A percentile compares a stretch with the other conserved stretches of the same genome.
Conservation (phyloP, 2,113 vertebrate species). For the Thinocorus orbignyianus region DNA sequence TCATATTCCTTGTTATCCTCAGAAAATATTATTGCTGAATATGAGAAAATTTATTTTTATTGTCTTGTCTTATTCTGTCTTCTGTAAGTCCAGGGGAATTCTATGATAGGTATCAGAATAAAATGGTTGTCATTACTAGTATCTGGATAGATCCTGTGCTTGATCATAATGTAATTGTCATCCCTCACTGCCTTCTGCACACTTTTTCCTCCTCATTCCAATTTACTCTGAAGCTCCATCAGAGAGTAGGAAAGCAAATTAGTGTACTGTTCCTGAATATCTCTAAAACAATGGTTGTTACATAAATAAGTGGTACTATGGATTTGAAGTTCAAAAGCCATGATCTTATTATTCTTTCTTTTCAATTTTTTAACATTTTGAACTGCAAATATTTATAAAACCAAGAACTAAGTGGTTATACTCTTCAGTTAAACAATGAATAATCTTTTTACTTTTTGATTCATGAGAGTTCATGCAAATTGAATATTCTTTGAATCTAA, state of each 20-base stretch:
- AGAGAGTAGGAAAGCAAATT: background rate
- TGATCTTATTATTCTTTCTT: background rate
- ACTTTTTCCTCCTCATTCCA: background rate
- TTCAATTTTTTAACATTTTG: background rate
- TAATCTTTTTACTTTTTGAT: background rate
- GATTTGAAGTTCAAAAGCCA: background rate
- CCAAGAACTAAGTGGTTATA: background rate
- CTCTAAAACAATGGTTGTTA: background rate
- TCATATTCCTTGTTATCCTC: background rate
- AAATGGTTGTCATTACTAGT: background rate
- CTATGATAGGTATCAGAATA: background rate
- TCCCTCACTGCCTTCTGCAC: background rate
- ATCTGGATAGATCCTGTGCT: background rate
- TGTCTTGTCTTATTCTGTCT: background rate
- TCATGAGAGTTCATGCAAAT: background rate
- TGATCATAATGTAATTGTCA: background rate
- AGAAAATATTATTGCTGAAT: background rate
- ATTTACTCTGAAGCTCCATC: background rate
- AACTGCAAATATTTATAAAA: background rate
- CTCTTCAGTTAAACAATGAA: background rate
- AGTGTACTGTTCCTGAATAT: background rate
- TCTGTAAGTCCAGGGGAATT: background rate
- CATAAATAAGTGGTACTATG: background rate
- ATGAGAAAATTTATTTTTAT: background rate
- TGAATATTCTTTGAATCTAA: background rate